phyloP scores from a whole-genome alignment of 2,888 invertebrate species.

The Heliconius ethilla region DNA sequence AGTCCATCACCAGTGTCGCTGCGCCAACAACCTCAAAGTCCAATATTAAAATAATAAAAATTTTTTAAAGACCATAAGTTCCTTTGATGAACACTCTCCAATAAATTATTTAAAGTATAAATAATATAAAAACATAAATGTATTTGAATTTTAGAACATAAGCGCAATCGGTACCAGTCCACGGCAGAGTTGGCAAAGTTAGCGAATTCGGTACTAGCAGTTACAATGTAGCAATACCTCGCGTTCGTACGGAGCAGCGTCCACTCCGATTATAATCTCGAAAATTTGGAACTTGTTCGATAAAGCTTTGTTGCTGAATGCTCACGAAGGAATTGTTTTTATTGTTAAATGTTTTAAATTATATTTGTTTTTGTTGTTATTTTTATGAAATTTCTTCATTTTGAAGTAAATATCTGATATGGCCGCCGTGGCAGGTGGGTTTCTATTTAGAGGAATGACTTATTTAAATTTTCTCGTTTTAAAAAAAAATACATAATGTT shows the following conservation, averaged over 20 bases:
- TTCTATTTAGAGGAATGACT: not conserved
- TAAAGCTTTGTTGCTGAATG: constrained; percentile 5
- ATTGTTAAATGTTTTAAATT: no score
- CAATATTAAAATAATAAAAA: no score
- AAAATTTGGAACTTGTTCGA: constrained; percentile 21
- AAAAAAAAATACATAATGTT: not conserved
- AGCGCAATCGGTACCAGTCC: constrained; percentile 19
- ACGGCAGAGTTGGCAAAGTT: constrained; percentile 28
- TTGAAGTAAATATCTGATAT: not conserved
- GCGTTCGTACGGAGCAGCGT: not conserved
- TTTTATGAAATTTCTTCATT: not conserved
- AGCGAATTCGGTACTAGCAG: constrained; percentile 23
- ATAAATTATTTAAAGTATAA: no score
- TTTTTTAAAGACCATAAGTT: no score
- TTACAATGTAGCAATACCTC: constrained; percentile 27
- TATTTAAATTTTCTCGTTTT: not conserved
- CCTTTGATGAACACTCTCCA: no score
- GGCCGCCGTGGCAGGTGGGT: not conserved
- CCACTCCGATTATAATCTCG: constrained; percentile 1
- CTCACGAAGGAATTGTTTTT: not conserved
- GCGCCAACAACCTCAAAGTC: no score
- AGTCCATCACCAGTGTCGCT: no score
- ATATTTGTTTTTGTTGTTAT: no score
- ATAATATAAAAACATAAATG: not conserved
- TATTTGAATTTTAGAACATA: not conserved